Evolutionary conservation across 2,797 vertebrate genomes (phyloP), one percentile per base, ranked within the genome.

Genomic region (Enteromius unitaeniatus): DNA sequence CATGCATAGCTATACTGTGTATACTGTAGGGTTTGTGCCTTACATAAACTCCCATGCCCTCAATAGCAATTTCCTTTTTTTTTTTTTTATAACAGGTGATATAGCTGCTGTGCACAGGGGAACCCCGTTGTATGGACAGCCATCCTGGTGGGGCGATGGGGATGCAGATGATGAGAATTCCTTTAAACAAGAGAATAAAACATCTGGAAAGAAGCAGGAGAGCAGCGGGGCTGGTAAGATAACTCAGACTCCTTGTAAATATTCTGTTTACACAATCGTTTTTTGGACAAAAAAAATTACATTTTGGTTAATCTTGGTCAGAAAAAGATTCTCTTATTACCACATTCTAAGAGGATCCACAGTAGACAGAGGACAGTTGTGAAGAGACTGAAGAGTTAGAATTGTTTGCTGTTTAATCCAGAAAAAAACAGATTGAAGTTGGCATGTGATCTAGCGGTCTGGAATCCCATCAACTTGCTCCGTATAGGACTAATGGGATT

Each of bases 141-240:
- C 98, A 0, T 97, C 98, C 3, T 99, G 98, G 98, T 99, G 98
- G 98, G 98, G 98, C 55, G 97, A 99, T 60, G 97, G 95, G 58
- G 98, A 99, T n/a, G 95, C 96, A 37, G 97, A 97, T 80, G 97
- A 99, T 67, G 95, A 97, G 90, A 96, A 95, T 92, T 96, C 95
- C 79, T 95, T 94, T 92, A 97, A 97, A 88, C 94, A 96, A 76
- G 96, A 96, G 82, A 94, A 91, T 86, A 99, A 97, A 88, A 85
- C 91, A n/a, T 94, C 95, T 89, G 94, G 89, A 79, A 99, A 96
- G 91, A 93, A 92, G 58, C 95, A 94, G 1, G 97, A 97, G 88
- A 81, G 89, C 19, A 91, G 91, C 37, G 85, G 93, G 78, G 90
- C 95, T 92, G 97, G 97, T 98, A 92, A 90, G 88, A 87, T 3